Evolutionary conservation across 2,113 vertebrate genomes (phyloP).

Genomic region (Eretmochelys imbricata): DNA sequence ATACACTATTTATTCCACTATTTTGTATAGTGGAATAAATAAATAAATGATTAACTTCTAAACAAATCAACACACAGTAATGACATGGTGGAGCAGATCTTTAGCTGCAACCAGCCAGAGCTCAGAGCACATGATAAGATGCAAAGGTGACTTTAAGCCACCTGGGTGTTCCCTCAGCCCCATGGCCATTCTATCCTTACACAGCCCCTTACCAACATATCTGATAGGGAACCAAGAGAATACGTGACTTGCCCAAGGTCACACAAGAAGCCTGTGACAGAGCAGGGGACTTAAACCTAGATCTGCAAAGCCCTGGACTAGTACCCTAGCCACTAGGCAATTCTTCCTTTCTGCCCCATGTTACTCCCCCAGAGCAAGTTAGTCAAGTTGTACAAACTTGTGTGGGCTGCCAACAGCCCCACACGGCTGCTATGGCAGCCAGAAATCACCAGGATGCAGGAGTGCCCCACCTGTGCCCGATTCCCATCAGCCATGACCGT

Average conservation of each 20-base stretch:
- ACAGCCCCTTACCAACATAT: not conserved
- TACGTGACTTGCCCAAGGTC: not conserved
- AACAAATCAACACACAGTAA: not conserved
- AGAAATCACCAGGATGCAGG: not conserved
- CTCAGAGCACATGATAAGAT: not conserved
- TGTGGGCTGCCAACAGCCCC: not conserved
- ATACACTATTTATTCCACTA: no score
- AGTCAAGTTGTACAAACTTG: not conserved
- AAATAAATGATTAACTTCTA: slow-evolving; percentile 57
- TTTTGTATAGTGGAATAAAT: no score
- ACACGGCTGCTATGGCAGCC: not conserved
- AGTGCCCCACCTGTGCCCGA: not conserved
- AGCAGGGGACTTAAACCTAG: not conserved
- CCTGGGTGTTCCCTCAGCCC: not conserved
- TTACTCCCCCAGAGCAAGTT: not conserved
- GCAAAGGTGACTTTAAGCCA: not conserved
- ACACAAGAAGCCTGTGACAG: not conserved
- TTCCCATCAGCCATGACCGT: not conserved
- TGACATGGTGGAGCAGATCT: not conserved
- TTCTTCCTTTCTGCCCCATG: not conserved
- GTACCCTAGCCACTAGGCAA: not conserved
- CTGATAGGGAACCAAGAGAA: not conserved
- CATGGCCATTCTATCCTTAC: not conserved
- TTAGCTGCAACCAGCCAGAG: not conserved
- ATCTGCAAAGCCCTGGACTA: not conserved